Conservation (phyloP, 2,888 invertebrate species). For the Hyposoter didymator region DNA sequence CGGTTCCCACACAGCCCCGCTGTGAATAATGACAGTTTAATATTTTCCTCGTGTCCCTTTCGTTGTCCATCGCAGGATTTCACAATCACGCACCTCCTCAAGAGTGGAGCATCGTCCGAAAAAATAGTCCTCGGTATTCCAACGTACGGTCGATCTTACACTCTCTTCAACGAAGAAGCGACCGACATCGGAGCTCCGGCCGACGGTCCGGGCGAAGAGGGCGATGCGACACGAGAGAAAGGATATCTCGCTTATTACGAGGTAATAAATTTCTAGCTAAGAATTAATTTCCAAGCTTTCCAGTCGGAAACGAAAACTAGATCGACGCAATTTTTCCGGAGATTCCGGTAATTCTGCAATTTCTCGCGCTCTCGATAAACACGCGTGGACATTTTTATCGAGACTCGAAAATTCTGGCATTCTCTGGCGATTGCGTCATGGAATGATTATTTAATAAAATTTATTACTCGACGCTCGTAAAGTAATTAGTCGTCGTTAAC, state of each 20-base stretch:
- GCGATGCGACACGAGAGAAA: constrained; percentile 95
- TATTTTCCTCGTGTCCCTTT: background rate
- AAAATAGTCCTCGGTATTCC: constrained; percentile 95
- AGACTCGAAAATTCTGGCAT: background rate
- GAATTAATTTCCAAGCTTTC: background rate
- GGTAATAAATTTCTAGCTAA: constrained; percentile 84
- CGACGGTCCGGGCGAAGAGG: constrained; percentile 95
- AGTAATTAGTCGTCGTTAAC: background rate
- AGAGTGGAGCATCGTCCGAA: constrained; percentile 91
- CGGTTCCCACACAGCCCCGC: too few species aligned
- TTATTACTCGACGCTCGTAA: background rate
- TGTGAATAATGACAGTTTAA: background rate
- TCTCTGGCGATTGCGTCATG: background rate
- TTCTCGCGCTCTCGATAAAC: background rate
- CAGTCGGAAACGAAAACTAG: background rate
- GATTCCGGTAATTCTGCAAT: background rate
- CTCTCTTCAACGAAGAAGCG: constrained; percentile 93
- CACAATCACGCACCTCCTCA: constrained; percentile 92
- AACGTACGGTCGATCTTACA: constrained; percentile 95
- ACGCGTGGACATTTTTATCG: background rate
- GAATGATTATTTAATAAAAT: background rate
- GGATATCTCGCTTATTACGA: constrained; percentile 97
- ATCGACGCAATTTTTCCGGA: background rate
- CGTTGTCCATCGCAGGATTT: constrained; percentile 87
- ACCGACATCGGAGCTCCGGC: constrained; percentile 94